Conservation (phyloP, 2,797 vertebrate species). For the Chromobotia macracanthus region DNA sequence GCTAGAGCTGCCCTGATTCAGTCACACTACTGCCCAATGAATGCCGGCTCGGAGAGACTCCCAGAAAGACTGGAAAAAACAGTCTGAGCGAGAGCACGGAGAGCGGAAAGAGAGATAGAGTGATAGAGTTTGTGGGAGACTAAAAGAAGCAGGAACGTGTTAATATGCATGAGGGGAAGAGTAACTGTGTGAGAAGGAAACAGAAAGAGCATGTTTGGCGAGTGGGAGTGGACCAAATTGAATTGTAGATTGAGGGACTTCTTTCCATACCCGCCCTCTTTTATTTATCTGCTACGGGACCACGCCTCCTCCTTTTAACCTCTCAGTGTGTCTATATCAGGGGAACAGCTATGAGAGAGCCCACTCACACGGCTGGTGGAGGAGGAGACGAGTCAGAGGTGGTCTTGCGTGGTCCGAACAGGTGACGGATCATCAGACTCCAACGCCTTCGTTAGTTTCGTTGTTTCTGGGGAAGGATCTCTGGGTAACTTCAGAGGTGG, state of each 20-base stretch:
- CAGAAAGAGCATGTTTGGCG: constrained; percentile 50
- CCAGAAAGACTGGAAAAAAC: constrained; percentile 50
- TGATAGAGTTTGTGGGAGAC: constrained; percentile 42
- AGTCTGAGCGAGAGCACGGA: constrained; percentile 43
- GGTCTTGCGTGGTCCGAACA: constrained; percentile 62
- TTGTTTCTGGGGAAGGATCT: constrained; percentile 17
- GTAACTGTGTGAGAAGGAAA: constrained; percentile 28
- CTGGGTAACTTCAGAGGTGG: constrained; percentile 35
- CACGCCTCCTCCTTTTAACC: constrained; percentile 81
- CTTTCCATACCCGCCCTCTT: constrained; percentile 71
- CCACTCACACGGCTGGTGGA: constrained; percentile 67
- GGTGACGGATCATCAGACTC: constrained; percentile 52
- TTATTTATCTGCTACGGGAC: constrained; percentile 76
- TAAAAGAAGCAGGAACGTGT: constrained; percentile 31
- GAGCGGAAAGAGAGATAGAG: constrained; percentile 37
- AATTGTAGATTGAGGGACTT: constrained; percentile 79
- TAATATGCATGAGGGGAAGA: constrained; percentile 50
- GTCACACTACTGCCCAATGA: constrained; percentile 65
- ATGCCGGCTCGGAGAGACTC: constrained; percentile 59
- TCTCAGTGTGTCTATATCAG: constrained; percentile 81
- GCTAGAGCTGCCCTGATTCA: constrained; percentile 70
- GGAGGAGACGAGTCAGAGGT: constrained; percentile 50
- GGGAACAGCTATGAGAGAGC: constrained; percentile 74
- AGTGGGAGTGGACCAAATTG: constrained; percentile 67
- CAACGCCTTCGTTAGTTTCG: constrained; percentile 28